Evolutionary conservation across 2,888 invertebrate species (phyloP).

Genomic region (Leptopilina drosophilae): DNA sequence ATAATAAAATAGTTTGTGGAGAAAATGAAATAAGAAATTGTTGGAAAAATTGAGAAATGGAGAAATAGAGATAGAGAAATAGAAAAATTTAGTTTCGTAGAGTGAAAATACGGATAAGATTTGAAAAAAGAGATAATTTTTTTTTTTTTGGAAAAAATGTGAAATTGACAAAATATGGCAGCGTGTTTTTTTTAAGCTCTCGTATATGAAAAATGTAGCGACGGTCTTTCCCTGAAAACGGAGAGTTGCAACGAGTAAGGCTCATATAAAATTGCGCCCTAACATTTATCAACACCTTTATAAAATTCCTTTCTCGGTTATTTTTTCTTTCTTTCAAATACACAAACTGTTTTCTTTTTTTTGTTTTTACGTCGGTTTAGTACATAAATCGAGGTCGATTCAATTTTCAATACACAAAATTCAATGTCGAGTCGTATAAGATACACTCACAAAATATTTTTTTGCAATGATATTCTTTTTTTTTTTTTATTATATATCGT

Average conservation of each 20-base stretch:
- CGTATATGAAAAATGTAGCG: slow-evolving; percentile 33
- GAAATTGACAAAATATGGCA: slow-evolving; percentile 13
- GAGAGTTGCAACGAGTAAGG: slow-evolving; percentile 30
- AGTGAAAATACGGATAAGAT: too few relatives aligned
- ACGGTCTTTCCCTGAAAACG: background rate
- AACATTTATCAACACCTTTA: slow-evolving; percentile 49
- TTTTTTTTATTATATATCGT: slow-evolving; percentile 17
- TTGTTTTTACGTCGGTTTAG: slow-evolving; percentile 13
- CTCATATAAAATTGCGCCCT: slow-evolving; percentile 30
- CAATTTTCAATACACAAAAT: slow-evolving; percentile 30
- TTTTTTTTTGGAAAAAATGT: background rate
- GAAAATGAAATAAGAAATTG: too few relatives aligned
- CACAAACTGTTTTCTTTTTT: slow-evolving; percentile 5
- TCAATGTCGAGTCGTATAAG: slow-evolving; percentile 26
- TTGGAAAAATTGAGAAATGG: too few relatives aligned
- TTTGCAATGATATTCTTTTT: slow-evolving; percentile 47
- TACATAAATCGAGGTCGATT: slow-evolving; percentile 36
- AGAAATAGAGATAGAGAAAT: too few relatives aligned
- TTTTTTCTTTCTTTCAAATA: slow-evolving; percentile 15
- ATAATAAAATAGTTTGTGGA: too few relatives aligned
- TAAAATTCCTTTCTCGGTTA: slow-evolving; percentile 51
- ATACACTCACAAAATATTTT: slow-evolving; percentile 53
- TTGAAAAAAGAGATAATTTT: too few relatives aligned
- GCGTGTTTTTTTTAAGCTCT: slow-evolving; percentile 21
- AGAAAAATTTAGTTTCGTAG: too few relatives aligned